phyloP scores from a whole-genome alignment of 1,140 invertebrate species.

The Heliconius nattereri region DNA sequence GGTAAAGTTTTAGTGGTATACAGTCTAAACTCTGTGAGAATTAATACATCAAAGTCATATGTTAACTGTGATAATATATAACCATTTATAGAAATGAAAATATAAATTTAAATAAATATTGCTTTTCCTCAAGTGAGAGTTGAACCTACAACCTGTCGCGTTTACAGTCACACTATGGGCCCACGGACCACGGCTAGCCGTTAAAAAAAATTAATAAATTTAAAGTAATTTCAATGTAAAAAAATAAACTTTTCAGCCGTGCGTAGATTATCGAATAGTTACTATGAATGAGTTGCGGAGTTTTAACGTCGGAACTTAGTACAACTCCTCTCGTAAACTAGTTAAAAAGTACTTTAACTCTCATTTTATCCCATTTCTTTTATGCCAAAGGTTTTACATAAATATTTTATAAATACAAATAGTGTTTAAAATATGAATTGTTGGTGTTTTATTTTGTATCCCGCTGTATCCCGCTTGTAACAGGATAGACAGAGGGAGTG shows the following conservation, averaged over 20 bases:
- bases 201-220: background rate
- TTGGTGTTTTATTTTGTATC: background rate
- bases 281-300: background rate
- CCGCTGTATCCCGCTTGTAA: too few relatives aligned
- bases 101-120: too few relatives aligned
- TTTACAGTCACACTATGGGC: too few relatives aligned
- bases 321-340: slow-evolving; percentile 2
- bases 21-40: too few relatives aligned
- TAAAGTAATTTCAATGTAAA: background rate
- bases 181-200: too few relatives aligned
- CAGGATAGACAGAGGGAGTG: too few relatives aligned
- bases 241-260: background rate
- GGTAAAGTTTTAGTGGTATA: too few relatives aligned
- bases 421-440: background rate
- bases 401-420: background rate
- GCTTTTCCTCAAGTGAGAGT: too few relatives aligned
- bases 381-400: background rate
- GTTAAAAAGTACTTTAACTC: slow-evolving; percentile 4
- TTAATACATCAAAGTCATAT: too few relatives aligned
- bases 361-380: background rate
- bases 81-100: too few relatives aligned
- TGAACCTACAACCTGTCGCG: too few relatives aligned
- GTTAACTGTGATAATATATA: too few relatives aligned
- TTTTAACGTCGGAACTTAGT: slow-evolving; percentile 8
- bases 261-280: slow-evolving; percentile 3